A percentile compares a stretch with the other conserved stretches of the same genome.
These are phyloP conservation scores for Pachydiplax longipennis DNA, from an alignment of 2,888 invertebrate genomes.

Conservation along the genomic window DNA sequence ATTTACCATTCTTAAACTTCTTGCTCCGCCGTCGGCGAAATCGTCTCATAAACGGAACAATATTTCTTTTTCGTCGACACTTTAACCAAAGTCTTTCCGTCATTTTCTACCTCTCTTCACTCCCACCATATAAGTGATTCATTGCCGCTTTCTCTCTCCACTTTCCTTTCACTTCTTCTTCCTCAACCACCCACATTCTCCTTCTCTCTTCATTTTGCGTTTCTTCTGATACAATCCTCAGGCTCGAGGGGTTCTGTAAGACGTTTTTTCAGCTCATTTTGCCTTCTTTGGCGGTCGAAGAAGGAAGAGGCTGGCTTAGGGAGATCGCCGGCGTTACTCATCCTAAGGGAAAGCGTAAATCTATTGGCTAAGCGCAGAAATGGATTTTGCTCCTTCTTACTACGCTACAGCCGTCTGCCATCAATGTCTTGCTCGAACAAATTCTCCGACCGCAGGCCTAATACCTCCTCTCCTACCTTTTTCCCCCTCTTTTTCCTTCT, in stretches of 20 bases:
- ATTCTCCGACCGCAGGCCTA: not conserved
- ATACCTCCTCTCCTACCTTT: not conserved
- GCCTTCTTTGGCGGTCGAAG: not conserved
- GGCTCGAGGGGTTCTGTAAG: not conserved
- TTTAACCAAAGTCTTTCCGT: not conserved
- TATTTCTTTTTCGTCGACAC: not conserved
- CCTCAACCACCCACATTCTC: too few relatives aligned
- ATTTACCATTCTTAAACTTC: not conserved
- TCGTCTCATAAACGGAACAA: not conserved
- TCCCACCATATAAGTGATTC: not conserved
- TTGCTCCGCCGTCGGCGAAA: not conserved
- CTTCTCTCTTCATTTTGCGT: not conserved
- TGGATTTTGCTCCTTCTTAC: conserved; percentile 12
- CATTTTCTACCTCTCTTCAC: not conserved
- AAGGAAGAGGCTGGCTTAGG: not conserved
- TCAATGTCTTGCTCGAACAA: conserved; percentile 25
- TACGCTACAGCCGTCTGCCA: conserved; percentile 7
- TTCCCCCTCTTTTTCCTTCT: not conserved
- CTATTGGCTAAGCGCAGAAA: conserved; percentile 33
- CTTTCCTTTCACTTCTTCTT: too few relatives aligned
- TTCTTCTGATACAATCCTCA: not conserved
- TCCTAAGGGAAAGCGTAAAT: conserved; percentile 30
- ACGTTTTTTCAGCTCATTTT: not conserved
- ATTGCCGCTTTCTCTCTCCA: not conserved
- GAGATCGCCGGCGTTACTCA: conserved; percentile 28